Evolutionary conservation across 2,888 invertebrate species (phyloP).

Genomic region (Scaptodrosophila latifasciaeformis): DNA sequence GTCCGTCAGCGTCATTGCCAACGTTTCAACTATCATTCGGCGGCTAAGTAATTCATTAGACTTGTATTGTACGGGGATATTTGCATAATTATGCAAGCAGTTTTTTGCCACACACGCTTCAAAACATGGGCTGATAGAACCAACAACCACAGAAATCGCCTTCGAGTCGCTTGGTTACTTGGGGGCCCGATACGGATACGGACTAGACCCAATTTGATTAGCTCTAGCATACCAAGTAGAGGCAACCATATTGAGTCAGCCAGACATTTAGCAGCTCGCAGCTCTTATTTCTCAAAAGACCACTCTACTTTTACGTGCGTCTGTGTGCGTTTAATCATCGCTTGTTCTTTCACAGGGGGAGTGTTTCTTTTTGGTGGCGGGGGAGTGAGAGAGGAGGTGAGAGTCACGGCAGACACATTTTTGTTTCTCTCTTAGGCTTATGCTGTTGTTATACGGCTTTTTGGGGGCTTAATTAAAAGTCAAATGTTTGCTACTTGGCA

Average conservation of each 20-base stretch:
- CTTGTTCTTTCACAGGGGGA: conserved; percentile 13
- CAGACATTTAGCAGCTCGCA: not conserved
- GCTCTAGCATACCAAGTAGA: conserved; percentile 58
- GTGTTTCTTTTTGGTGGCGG: conserved; percentile 4
- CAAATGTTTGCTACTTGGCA: conserved; percentile 50
- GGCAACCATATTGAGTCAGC: conserved; percentile 36
- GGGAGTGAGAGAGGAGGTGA: conserved; percentile 16
- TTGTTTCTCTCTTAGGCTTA: conserved; percentile 26
- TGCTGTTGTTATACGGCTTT: conserved; percentile 23
- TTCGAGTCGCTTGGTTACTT: conserved; percentile 28
- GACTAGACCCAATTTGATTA: conserved; percentile 68
- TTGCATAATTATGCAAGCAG: conserved; percentile 73
- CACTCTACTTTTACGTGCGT: conserved; percentile 1
- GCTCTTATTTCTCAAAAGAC: not conserved
- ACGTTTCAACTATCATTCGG: not conserved
- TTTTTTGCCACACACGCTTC: conserved; percentile 62
- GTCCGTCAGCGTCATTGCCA: too few species aligned
- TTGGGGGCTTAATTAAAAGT: conserved; percentile 61
- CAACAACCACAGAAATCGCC: conserved; percentile 4
- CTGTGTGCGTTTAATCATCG: conserved; percentile 61
- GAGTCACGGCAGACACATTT: conserved; percentile 28
- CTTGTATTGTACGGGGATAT: conserved; percentile 58
- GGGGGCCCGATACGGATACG: conserved; percentile 54
- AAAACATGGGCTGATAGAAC: conserved; percentile 49
- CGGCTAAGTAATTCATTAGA: conserved; percentile 66